A percentile compares a stretch with the other conserved stretches of the same genome.
Conservation (phyloP, 1,140 invertebrate genomes). For the Steinernema khuongi region DNA sequence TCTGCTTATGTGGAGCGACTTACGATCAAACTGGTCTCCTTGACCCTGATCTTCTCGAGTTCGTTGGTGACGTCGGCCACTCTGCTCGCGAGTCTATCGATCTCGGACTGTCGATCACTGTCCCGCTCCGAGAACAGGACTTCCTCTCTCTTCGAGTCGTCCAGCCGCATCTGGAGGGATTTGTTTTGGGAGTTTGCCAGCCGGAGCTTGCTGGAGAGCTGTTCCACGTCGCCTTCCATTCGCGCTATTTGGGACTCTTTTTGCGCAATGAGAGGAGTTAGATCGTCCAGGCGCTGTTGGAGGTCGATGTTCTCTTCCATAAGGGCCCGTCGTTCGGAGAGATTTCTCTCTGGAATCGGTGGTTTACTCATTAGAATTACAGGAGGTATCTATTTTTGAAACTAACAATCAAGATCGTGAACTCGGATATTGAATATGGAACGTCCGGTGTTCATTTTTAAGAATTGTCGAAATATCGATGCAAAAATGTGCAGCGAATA, state of each 20-base stretch:
- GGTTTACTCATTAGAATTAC: no score
- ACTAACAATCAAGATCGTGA: no score
- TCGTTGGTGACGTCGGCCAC: background rate
- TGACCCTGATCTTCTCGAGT: background rate
- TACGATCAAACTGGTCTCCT: background rate
- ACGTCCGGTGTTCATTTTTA: no score
- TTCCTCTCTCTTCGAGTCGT: background rate
- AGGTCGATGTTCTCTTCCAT: constrained; percentile 10
- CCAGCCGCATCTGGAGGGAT: background rate
- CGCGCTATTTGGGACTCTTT: background rate
- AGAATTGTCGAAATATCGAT: no score
- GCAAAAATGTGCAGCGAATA: no score
- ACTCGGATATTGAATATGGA: no score
- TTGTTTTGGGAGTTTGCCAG: background rate
- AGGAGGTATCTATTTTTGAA: no score
- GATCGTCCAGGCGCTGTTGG: constrained; percentile 1
- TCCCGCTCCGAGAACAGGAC: constrained; percentile 8
- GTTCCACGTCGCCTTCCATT: background rate
- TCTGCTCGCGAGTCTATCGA: background rate
- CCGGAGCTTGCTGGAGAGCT: background rate
- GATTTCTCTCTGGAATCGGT: background rate
- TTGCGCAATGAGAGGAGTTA: background rate
- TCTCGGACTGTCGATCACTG: background rate
- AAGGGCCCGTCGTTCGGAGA: background rate
- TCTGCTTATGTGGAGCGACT: background rate